Conservation (phyloP, 30 jellyfish, hydroid and myxozoan genomes). For the Hydractinia echinata region DNA sequence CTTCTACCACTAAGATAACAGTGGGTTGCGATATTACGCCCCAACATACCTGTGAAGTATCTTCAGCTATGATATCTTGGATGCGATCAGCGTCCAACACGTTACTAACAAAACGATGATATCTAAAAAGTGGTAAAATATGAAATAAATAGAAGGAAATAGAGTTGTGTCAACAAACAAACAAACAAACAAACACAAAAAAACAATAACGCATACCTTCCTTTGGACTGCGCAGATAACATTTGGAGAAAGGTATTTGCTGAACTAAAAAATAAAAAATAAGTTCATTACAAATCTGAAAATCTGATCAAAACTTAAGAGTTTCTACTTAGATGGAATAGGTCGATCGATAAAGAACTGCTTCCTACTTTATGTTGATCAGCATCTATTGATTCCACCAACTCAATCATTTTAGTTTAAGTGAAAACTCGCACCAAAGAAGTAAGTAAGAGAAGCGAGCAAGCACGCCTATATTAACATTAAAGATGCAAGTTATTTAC, state of each 20-base stretch:
- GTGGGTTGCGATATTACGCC: no score
- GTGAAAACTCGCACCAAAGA: no score
- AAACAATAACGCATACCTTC: slow-evolving; percentile 34
- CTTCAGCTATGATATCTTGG: no score
- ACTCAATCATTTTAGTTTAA: no score
- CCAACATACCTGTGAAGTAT: no score
- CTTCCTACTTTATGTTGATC: neutral
- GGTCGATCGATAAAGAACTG: neutral
- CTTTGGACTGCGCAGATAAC: slow-evolving; percentile 54
- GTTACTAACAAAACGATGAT: slow-evolving; percentile 45
- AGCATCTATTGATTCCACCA: no score
- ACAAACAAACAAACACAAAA: neutral
- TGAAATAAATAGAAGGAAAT: neutral
- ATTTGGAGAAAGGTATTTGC: slow-evolving; percentile 59
- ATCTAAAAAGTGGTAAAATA: slow-evolving; percentile 9
- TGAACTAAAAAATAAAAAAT: slow-evolving; percentile 23
- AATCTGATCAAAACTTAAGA: neutral
- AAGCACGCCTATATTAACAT: no score
- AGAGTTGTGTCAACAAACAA: neutral
- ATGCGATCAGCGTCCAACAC: no score
- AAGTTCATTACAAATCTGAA: neutral
- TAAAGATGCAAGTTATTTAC: no score
- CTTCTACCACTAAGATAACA: no score
- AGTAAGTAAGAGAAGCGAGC: no score
- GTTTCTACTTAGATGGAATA: no score